phyloP scores from a whole-genome alignment of 64 coral and sea anemone species.

The Stichodactyla mertensii region DNA sequence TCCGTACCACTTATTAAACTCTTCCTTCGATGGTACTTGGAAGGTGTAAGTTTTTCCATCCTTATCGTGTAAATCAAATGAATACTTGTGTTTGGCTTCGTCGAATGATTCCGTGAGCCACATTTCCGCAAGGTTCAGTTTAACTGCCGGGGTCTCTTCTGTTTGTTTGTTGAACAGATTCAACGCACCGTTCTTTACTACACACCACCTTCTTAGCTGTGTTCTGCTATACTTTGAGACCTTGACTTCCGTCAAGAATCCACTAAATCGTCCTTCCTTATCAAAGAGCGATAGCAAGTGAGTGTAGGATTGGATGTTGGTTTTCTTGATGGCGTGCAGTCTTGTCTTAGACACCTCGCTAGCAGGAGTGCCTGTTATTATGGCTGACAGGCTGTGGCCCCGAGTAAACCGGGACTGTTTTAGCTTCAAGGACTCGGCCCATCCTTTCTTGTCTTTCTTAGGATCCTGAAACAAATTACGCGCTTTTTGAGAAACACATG shows the following conservation, averaged over 20 bases:
- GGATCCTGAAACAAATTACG: not conserved
- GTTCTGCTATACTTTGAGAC: constrained; percentile 67
- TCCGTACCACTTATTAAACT: constrained; percentile 87
- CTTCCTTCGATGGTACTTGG: constrained; percentile 54
- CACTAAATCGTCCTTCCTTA: constrained; percentile 77
- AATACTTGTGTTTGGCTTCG: constrained; percentile 68
- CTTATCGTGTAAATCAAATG: constrained; percentile 55
- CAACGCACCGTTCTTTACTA: constrained; percentile 72
- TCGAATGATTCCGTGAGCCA: constrained; percentile 62
- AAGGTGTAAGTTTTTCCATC: constrained; percentile 56
- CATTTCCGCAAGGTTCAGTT: constrained; percentile 63
- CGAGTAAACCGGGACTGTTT: constrained; percentile 22
- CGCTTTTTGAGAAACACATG: not conserved
- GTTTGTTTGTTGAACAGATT: constrained; percentile 58
- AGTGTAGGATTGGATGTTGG: constrained; percentile 58
- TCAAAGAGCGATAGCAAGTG: constrained; percentile 67
- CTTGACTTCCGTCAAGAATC: constrained; percentile 77
- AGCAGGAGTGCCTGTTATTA: constrained; percentile 4
- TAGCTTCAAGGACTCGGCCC: constrained; percentile 67
- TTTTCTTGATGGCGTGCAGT: constrained; percentile 35
- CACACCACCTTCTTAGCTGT: constrained; percentile 83
- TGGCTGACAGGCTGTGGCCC: not conserved
- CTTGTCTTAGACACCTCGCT: constrained; percentile 21
- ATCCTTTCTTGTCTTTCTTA: constrained; percentile 69
- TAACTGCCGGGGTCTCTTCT: constrained; percentile 49